Base-by-base conservation (phyloP, 1,140 invertebrate genomes). In the Cotesia chilonis region DNA sequence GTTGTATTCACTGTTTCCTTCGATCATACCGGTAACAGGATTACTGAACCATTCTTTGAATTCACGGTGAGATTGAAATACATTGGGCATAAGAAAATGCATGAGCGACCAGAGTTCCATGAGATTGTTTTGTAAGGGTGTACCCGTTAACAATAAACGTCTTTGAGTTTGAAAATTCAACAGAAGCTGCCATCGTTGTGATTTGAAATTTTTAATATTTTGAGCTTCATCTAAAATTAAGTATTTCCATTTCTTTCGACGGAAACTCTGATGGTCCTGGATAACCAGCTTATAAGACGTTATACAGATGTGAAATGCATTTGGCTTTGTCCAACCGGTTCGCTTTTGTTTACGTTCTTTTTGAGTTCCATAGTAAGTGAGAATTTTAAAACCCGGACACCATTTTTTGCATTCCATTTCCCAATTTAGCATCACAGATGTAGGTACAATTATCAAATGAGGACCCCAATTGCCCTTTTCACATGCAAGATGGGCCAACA, bases 361-460 rank as follows among this genome's bases (percentile, higher is more conserved):
- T 71, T 96, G 95, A 35, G 93, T 94, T 38, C 98, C 98, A 86
- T 99, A 99, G 83, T 99, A 99, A 1, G 98, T 99, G 74, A 99
- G 89, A 80, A 99, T 97, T 91, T 99, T 99, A 80, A 99, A 98
- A 61, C 95, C 96, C 1, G 98, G 98, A 88, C 98, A 99, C 98
- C 98, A 99, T 86, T 99, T 99, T 87, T 99, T 99, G 78, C 98
- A 96, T 87, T 99, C 98, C 95, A 99, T 98, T 88, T 99, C 98
- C 98, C 98, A 99, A 88, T 99, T 99, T 47, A 99, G 89, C 95
- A 99, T 98, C n/a, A 99, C 98, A 79, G 97, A 99, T 7, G 98
- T 99, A 66, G 98, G 98, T 73, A 99, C 98, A 74, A 99, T 95
- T 76, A 99, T 97, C 7, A 99, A 89, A 91, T 99, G 98, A 61